Percentiles rank a stretch among this genome's conserved stretches.
These are phyloP conservation scores for Enteromius afrohamiltoni DNA, from an alignment of 2,797 vertebrate genomes.

Conservation along the genomic window DNA sequence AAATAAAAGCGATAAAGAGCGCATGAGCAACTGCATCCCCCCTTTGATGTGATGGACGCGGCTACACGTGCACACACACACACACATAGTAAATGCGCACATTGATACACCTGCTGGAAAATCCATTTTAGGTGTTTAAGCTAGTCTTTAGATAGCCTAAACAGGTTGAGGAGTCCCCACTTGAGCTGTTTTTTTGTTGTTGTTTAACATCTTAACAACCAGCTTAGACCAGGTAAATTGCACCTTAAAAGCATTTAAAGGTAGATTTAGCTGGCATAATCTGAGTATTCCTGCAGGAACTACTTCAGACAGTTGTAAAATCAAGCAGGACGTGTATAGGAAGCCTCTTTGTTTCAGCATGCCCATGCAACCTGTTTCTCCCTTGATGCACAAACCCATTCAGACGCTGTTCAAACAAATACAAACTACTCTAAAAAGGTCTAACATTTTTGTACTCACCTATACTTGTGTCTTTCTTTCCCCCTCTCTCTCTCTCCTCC, in stretches of 20 bases:
- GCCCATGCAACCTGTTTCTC: constrained; percentile 71
- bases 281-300: not conserved
- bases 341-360: constrained; percentile 55
- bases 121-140: not conserved
- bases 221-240: not conserved
- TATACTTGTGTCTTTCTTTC: constrained; percentile 33
- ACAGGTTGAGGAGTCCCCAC: too few species aligned
- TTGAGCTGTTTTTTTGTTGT: not conserved
- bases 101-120: constrained; percentile 39
- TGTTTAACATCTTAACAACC: not conserved
- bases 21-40: constrained; percentile 5
- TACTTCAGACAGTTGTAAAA: constrained; percentile 52
- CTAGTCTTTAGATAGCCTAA: not conserved
- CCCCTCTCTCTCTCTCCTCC: constrained; percentile 26
- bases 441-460: constrained; percentile 65
- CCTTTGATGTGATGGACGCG: constrained; percentile 56
- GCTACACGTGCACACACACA: constrained; percentile 28
- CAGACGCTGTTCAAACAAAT: constrained; percentile 55
- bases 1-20: constrained; percentile 37
- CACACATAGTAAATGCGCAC: constrained; percentile 50
- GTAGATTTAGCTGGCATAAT: not conserved
- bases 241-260: not conserved
- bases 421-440: constrained; percentile 62
- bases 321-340: constrained; percentile 55
- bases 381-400: constrained; percentile 44